Base-by-base conservation (phyloP, 1,140 invertebrate genomes). In the Drosophila sechellia region DNA sequence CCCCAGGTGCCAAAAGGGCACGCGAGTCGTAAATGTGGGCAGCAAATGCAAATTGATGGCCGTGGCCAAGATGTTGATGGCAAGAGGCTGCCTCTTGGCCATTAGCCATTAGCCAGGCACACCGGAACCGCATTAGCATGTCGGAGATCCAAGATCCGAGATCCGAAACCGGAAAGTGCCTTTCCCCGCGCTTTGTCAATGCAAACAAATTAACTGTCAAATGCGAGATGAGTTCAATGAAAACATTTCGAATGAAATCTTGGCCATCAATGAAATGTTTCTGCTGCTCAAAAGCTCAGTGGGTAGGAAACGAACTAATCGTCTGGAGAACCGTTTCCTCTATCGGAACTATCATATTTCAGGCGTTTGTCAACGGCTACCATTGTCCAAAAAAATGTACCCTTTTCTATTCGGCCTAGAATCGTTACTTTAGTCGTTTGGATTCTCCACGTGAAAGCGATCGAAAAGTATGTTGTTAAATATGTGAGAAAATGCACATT, bases 1-100 rank as follows among this genome's bases (percentile, higher is more conserved):
- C 75, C 79, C 84, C 79, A 72, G 79, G 76, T 84, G 83, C 76
- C 83, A 89, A 89, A 83, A 87, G 84, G 84, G 83, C 83, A 89
- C 59, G 72, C 69, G 81, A 57, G 60, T 64, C 73, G 73, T 64
- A 54, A 77, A 45, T 56, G 79, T 69, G 79, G 74, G 74, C 73
- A 86, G 84, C 83, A 89, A 89, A 89, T 89, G 83, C 83, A 89
- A 89, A 87, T 89, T 89, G 76, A 87, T 87, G 84, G 79, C 84
- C 71, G 59, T 81, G 70, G 73, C 77, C 58, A 86, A 81, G 58
- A 86, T 34, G 56, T 35, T 61, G 60, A 70, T 64, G 65, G 39
- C 20, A 66, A 75, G 64, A 86, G 54, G 61, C 55, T 72, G 60
- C 34, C 42, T 54, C 56, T 55, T 65, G 63, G 58, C 65, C 70